Percentiles rank a stretch among this genome's conserved stretches.
Evolutionary conservation across 64 coral and sea anemone species (phyloP).

Genomic region (Astreopora myriophthalma): DNA sequence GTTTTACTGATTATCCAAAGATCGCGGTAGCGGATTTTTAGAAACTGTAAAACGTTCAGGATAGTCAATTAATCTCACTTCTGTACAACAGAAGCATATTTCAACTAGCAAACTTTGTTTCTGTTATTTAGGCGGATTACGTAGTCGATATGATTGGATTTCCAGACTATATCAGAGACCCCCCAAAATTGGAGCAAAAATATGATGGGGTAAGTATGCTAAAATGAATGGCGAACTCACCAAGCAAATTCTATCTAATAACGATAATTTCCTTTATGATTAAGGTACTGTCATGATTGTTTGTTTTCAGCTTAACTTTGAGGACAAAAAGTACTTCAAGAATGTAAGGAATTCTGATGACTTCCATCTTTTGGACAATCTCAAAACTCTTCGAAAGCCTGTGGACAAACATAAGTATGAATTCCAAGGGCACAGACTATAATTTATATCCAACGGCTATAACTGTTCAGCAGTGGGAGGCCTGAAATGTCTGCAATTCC

Average conservation of each 20-base stretch:
- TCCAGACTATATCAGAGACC: slow-evolving; percentile 67
- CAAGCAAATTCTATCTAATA: too few relatives aligned
- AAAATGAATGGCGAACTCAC: not conserved
- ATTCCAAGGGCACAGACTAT: too few relatives aligned
- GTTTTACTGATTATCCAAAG: too few relatives aligned
- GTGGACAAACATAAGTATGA: slow-evolving; percentile 86
- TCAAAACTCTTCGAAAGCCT: slow-evolving; percentile 56
- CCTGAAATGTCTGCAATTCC: too few relatives aligned
- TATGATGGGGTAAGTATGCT: slow-evolving; percentile 50
- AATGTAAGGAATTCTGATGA: slow-evolving; percentile 40
- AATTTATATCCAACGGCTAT: too few relatives aligned
- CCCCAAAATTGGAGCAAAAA: slow-evolving; percentile 53
- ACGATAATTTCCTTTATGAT: too few relatives aligned
- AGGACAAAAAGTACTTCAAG: slow-evolving; percentile 39
- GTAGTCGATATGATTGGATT: slow-evolving; percentile 83
- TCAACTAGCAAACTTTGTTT: not conserved
- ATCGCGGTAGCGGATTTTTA: too few relatives aligned
- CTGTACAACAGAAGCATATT: not conserved
- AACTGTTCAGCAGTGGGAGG: too few relatives aligned
- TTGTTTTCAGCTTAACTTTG: slow-evolving; percentile 61
- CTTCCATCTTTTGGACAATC: slow-evolving; percentile 14
- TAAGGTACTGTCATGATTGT: not conserved
- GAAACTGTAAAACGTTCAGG: too few relatives aligned
- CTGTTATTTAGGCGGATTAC: slow-evolving; percentile 65
- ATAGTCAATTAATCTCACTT: too few relatives aligned